A percentile compares a stretch with the other conserved stretches of the same genome.
phyloP scores from a whole-genome alignment of 1,140 invertebrate species.

The Catajapyx aquilonaris region DNA sequence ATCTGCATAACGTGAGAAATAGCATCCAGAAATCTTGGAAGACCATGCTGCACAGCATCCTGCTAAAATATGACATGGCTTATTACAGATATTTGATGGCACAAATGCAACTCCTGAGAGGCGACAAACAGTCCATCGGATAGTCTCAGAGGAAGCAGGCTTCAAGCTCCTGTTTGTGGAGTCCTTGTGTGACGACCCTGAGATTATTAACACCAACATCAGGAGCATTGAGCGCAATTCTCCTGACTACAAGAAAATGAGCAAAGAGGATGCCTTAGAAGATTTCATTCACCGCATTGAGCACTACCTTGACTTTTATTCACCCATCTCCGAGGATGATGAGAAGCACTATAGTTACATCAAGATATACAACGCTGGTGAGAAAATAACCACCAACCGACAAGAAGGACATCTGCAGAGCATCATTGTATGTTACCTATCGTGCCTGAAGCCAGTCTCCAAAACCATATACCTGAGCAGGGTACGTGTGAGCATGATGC shows the following conservation, averaged over 20 bases:
- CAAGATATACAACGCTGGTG: slow-evolving; percentile 46
- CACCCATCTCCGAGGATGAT: slow-evolving; percentile 40
- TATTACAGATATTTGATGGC: slow-evolving; percentile 78
- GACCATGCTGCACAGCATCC: no score
- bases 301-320: slow-evolving; percentile 63
- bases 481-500: slow-evolving; percentile 30
- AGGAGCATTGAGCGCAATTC: slow-evolving; percentile 79
- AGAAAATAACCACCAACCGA: slow-evolving; percentile 33
- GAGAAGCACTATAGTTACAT: slow-evolving; percentile 31
- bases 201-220: slow-evolving; percentile 68
- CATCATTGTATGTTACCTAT: slow-evolving; percentile 52
- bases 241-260: slow-evolving; percentile 68
- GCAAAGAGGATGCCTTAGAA: slow-evolving; percentile 45
- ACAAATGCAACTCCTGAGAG: slow-evolving; percentile 70
- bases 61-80: no score
- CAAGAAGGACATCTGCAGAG: slow-evolving; percentile 45
- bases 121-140: slow-evolving; percentile 51
- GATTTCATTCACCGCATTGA: slow-evolving; percentile 66
- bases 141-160: slow-evolving; percentile 44
- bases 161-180: slow-evolving; percentile 84
- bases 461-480: slow-evolving; percentile 51
- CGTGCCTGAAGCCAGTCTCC: slow-evolving; percentile 45
- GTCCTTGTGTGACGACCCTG: slow-evolving; percentile 67
- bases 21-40: no score
- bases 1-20: no score